A percentile compares a stretch with the other conserved stretches of the same genome.
These are phyloP conservation scores for Ahaetulla prasina DNA, from an alignment of 2,113 vertebrate species.

Conservation along the genomic window DNA sequence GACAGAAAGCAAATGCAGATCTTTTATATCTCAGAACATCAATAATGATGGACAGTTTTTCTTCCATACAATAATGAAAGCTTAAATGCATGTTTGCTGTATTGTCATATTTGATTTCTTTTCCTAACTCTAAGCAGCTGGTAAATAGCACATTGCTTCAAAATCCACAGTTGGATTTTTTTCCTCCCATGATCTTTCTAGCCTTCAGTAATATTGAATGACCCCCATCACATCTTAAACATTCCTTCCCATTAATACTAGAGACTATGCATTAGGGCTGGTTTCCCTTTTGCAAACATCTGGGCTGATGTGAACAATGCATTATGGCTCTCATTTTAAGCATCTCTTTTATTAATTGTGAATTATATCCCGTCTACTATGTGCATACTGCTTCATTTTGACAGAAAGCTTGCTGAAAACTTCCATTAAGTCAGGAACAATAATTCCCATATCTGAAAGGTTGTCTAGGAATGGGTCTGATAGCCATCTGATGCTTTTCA, in stretches of 20 bases:
- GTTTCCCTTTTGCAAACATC: conserved; percentile 72
- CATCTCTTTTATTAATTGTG: conserved; percentile 70
- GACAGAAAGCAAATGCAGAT: background rate
- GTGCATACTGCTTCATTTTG: conserved; percentile 64
- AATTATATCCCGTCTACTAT: conserved; percentile 71
- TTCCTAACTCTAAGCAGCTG: background rate
- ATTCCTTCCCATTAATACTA: conserved; percentile 67
- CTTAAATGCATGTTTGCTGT: background rate
- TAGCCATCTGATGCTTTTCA: background rate
- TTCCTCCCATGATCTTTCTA: conserved; percentile 47
- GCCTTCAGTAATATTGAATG: conserved; percentile 65
- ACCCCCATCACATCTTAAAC: conserved; percentile 67
- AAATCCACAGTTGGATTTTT: conserved; percentile 19
- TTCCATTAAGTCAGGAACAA: conserved; percentile 19
- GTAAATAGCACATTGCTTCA: conserved; percentile 36
- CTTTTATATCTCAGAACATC: background rate
- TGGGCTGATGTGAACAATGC: conserved; percentile 73
- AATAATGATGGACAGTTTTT: background rate
- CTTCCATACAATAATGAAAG: background rate
- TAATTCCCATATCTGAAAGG: background rate
- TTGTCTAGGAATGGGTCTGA: background rate
- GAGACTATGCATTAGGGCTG: conserved; percentile 66
- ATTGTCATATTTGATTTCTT: background rate
- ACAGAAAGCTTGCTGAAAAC: conserved; percentile 53
- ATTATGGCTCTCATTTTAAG: conserved; percentile 59